These are phyloP conservation scores for Motacilla tschutschensis DNA, from an alignment of 2,113 vertebrate species.

Conservation along the genomic window DNA sequence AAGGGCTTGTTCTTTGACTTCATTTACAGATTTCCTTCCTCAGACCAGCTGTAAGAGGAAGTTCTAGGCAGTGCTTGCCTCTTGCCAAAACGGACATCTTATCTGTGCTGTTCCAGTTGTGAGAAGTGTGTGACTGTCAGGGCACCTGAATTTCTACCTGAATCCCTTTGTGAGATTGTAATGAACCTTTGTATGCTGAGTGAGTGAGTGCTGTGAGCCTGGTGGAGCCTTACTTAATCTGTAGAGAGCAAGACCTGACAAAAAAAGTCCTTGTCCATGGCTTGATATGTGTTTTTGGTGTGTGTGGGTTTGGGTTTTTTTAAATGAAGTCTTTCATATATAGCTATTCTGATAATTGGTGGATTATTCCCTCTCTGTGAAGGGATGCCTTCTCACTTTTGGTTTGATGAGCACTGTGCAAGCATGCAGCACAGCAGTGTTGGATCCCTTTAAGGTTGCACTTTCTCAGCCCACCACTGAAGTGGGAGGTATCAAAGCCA, in stretches of 20 bases:
- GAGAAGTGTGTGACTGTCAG: neutral
- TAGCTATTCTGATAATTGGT: neutral
- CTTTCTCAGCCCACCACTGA: neutral
- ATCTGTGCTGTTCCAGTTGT: fast-evolving
- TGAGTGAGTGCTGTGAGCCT: neutral
- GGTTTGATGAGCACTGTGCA: neutral
- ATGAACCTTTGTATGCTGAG: neutral
- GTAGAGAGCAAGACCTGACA: neutral
- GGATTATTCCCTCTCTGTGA: neutral
- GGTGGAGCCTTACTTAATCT: neutral
- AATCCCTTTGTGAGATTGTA: neutral
- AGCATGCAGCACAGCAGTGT: fast-evolving
- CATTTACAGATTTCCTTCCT: neutral
- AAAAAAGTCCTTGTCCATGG: neutral
- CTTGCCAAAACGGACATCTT: neutral
- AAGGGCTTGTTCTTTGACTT: neutral
- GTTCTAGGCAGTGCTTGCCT: neutral
- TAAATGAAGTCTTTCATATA: neutral
- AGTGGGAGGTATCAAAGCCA: neutral
- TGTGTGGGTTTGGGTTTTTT: neutral
- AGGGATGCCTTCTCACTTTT: neutral
- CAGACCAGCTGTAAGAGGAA: neutral
- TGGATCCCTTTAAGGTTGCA: neutral
- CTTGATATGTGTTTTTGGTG: neutral
- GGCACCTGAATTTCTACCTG: neutral